Base-by-base conservation (phyloP, 2,888 invertebrate species). In the Tillus elongatus region DNA sequence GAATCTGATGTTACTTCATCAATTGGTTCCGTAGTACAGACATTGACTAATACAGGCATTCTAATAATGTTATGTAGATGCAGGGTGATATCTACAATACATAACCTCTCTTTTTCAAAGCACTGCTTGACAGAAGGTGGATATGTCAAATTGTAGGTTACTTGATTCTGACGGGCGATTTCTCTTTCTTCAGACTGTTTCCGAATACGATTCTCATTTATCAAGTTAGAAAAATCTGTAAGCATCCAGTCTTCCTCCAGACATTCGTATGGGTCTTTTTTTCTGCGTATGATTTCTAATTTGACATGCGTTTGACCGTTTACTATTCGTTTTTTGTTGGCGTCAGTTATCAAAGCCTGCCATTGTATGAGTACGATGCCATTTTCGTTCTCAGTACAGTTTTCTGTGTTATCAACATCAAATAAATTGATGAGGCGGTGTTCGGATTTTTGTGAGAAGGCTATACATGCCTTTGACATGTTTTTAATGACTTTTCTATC, bases 241-340 rank as follows among this genome's bases (percentile, higher is more conserved):
- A 19, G 24, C 24, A 19, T 19, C 30, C 8, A 29, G n/a, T 8
- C 6, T 8, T 9, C 11, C 6, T 29, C 30, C 4, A 8, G 6
- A 6, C 9, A 9, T 6, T 29, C 30, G 9, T 4, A 29, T 29
- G 11, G 9, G 60, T 44, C 59, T 58, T 42, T 70, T 70, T 32
- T 73, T 70, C 41, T 72, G 63, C 12, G 68, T 61, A 54, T 70
- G 69, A 45, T 73, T 72, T 40, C 70, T 39, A 83, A 57, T 53
- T 75, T 75, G 11, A 82, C 60, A 51, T 77, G 77, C 53, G 79
- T 82, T 51, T 85, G 85, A 0, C 86, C 86, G 33, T 76, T 61
- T 6, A 76, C 74, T 3, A 69, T 64, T 38, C 72, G 69, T 28
- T 70, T 73, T 19, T 64, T 60, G 16, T 69, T 72, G 4, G 64